These are phyloP conservation scores for Mormyrus proboscirostris DNA, from an alignment of 2,797 vertebrate genomes.

Conservation along the genomic window DNA sequence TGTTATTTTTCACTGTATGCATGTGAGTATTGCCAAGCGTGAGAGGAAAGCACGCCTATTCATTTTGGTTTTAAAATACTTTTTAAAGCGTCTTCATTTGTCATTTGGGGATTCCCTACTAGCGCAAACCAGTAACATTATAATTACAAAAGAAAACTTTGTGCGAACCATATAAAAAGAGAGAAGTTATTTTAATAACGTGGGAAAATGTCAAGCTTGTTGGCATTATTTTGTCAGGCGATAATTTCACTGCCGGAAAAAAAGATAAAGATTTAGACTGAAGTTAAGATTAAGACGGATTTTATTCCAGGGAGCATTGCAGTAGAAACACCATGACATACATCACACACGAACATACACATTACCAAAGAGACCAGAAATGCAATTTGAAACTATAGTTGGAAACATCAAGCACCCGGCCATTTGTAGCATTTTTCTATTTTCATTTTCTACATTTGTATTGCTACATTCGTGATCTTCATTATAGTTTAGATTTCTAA, in stretches of 20 bases:
- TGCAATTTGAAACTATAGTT: not conserved
- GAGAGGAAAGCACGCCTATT: not conserved
- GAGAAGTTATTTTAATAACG: conserved; percentile 4
- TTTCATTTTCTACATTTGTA: not conserved
- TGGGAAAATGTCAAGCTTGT: not conserved
- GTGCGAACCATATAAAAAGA: not conserved
- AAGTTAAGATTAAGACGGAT: not conserved
- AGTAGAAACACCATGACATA: not conserved
- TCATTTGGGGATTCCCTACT: not conserved
- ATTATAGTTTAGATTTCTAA: not conserved
- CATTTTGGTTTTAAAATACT: not conserved
- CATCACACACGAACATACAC: not conserved
- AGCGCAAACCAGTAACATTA: not conserved
- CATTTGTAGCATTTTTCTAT: not conserved
- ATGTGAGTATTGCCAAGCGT: not conserved
- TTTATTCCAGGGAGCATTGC: not conserved
- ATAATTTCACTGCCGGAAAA: not conserved
- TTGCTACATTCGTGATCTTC: not conserved
- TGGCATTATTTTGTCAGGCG: not conserved
- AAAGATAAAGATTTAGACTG: not conserved
- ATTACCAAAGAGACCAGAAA: not conserved
- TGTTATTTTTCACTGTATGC: not conserved
- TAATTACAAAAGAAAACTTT: not conserved
- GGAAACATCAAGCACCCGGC: not conserved
- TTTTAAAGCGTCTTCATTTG: not conserved